Base-by-base conservation (phyloP, 2,888 invertebrate genomes). In the Stegophylla sp. region DNA sequence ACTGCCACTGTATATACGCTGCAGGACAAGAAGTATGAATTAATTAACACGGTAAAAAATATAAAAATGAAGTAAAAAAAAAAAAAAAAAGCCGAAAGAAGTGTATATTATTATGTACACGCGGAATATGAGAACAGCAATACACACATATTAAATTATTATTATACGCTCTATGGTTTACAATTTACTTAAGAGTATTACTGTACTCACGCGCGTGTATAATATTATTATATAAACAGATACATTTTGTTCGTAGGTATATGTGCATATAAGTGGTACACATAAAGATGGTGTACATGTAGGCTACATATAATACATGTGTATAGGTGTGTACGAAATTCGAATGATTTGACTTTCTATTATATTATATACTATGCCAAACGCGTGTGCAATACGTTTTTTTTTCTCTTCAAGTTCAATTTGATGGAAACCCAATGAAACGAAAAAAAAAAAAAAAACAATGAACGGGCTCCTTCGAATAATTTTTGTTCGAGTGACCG, bases 1-100 rank as follows among this genome's bases (percentile, higher is more conserved):
- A 23, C 26, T n/a, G 41, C 61, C 61, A 61, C n/a, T n/a, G n/a
- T n/a, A n/a, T n/a, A n/a, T n/a, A n/a, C n/a, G n/a, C n/a, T 28
- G 28, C 17, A 26, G 15, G 67, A 67, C 56, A 23, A 26, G 26
- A 45, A 10, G 45, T 67, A 26, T 43, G 67, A 23, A 45, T 67
- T 45, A 67, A 67, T 67, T 48, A 67, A 67, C 17, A 26, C 67
- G 17, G 17, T 48, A 17, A 45, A 67, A 48, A 26, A 23, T 4
- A 61, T 28, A 17, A 28, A 34, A 34, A 56, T 56, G 9, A 23
- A 20, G 12, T 1, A 5, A 53, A 45, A 13, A 45, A 45, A 13
- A 48, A 48, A 34, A 34, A 34, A 34, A 34, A 34, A 34, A 34
- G 4, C 34, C 34, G 34, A 34, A 34, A 34, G 34, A 34, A 34